Evolutionary conservation across 2,888 invertebrate species (phyloP), one percentile per base, ranked within the genome.

Genomic region (Acrobasis repandana): DNA sequence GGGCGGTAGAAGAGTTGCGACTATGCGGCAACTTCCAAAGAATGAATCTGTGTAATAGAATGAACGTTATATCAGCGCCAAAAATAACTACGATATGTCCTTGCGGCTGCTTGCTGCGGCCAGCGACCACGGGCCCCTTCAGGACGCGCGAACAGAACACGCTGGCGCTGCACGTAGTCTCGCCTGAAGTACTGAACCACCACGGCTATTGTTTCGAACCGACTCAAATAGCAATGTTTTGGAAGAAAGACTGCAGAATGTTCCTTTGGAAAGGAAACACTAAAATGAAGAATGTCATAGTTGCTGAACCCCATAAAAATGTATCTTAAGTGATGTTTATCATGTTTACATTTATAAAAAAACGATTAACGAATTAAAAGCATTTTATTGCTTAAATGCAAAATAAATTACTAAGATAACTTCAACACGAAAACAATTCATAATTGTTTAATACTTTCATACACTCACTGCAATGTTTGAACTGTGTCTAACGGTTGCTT

Each of bases 181-280:
- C 91, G 5, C 92, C 93, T n/a, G 93, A 93, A 58, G 90, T 93
- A 50, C 82, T 94, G 15, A 87, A 79, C 52, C 87, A 93, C 64
- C 92, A 94, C 75, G 95, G 95, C 2, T 93, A 90, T 64, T 86
- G 81, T 67, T 93, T 94, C 70, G 90, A 93, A 15, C 83, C 93
- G 0, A 90, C 83, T 57, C 93, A 95, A 74, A 94, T 95, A 62
- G 94, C 95, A 0, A 92, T 91, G 73, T 91, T 93, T 64, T 95
- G 95, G 95, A 95, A 95, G 75, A 95, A 95, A 77, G 95, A 95
- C 72, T 95, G 95, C 66, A 88, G 95, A 72, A 95, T 93, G 89
- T 95, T 95, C 90, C 82, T 95, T 60, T 95, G 92, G 92, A 92
- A 92, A 74, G 90, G 90, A 36, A 80, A 83, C 67, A 78, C 85